These are phyloP conservation scores for Pseudois nayaur DNA, from an alignment of 2,113 vertebrate genomes.

Conservation along the genomic window DNA sequence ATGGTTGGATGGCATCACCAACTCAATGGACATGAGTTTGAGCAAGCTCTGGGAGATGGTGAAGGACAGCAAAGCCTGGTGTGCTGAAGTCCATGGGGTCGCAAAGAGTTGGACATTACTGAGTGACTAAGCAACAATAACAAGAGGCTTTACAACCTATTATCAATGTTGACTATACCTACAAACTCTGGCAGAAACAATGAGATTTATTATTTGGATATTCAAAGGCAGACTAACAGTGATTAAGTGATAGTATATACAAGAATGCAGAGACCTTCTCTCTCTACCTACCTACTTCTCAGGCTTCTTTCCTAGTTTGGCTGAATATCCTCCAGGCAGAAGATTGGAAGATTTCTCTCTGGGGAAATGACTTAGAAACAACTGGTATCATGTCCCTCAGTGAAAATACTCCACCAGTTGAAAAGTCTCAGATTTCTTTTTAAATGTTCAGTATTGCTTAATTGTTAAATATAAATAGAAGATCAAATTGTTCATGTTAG, in stretches of 20 bases:
- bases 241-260: neutral
- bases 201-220: neutral
- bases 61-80: neutral
- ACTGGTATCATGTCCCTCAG: neutral
- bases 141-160: neutral
- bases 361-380: neutral
- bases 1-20: neutral
- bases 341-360: neutral
- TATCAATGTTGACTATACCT: neutral
- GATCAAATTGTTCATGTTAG: neutral
- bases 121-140: neutral
- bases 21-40: neutral
- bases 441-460: neutral
- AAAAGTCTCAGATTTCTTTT: neutral
- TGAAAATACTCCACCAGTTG: neutral
- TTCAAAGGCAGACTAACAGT: neutral
- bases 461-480: neutral
- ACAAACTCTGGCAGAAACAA: neutral
- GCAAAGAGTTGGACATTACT: rapidly evolving
- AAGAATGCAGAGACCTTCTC: neutral
- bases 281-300: neutral
- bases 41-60: neutral
- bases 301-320: neutral
- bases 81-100: neutral
- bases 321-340: neutral